Conservation (phyloP, 2,113 vertebrate species). For the Paralichthys olivaceus region DNA sequence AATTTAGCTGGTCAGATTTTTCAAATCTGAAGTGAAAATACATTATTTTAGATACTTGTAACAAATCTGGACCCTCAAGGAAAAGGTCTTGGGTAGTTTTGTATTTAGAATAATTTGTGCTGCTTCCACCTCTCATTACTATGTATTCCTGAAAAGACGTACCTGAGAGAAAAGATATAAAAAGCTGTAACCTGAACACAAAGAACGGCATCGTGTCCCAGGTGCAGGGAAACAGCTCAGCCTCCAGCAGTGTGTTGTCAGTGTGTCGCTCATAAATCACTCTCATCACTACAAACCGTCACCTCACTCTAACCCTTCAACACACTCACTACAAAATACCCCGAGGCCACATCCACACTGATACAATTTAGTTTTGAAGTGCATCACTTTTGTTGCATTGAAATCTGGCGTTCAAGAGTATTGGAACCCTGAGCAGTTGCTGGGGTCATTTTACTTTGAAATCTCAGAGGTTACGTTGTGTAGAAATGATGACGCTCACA, state of each 20-base stretch:
- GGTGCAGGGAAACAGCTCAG: slow-evolving; percentile 54
- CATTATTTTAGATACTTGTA: no score
- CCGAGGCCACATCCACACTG: not conserved
- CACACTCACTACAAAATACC: not conserved
- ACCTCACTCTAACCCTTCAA: slow-evolving; percentile 16
- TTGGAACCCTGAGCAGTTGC: not conserved
- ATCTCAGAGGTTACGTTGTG: no score
- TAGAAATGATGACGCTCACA: no score
- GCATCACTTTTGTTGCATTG: not conserved
- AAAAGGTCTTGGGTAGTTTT: no score
- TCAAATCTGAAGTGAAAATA: no score
- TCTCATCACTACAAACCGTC: slow-evolving; percentile 36
- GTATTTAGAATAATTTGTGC: not conserved
- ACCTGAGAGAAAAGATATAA: not conserved
- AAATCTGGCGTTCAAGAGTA: not conserved
- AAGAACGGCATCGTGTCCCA: slow-evolving; percentile 47
- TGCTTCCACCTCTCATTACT: not conserved
- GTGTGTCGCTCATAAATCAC: slow-evolving; percentile 65
- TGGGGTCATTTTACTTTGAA: not conserved
- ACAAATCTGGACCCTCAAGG: not conserved
- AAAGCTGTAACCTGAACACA: slow-evolving; percentile 41
- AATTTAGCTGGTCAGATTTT: no score
- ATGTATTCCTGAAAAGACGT: not conserved
- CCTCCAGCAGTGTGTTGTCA: slow-evolving; percentile 50
- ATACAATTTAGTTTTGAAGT: not conserved